phyloP scores from a whole-genome alignment of 2,888 invertebrate genomes.

The Hirtodrosophila histrioides region DNA sequence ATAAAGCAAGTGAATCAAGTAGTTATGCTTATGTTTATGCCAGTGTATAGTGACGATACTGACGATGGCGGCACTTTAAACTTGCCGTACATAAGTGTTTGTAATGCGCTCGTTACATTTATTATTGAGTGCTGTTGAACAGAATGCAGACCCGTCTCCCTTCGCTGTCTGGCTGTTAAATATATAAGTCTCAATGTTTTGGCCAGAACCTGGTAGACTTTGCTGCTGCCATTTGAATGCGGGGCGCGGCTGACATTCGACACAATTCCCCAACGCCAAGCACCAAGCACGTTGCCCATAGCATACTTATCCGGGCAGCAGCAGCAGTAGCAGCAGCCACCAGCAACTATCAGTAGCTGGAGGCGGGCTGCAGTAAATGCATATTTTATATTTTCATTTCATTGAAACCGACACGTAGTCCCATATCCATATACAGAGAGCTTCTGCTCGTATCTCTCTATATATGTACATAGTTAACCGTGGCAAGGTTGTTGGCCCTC shows the following conservation, averaged over 20 bases:
- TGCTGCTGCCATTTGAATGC: conserved; percentile 64
- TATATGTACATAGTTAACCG: conserved; percentile 6
- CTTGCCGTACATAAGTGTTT: conserved; percentile 72
- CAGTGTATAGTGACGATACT: conserved; percentile 1
- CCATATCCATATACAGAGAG: conserved; percentile 39
- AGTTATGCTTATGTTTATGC: conserved; percentile 38
- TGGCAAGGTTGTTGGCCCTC: conserved; percentile 46
- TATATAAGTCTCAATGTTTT: conserved; percentile 37
- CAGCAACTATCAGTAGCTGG: conserved; percentile 44
- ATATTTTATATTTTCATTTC: conserved; percentile 79
- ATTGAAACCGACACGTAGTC: conserved; percentile 73
- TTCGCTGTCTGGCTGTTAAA: conserved; percentile 38
- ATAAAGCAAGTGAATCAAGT: conserved; percentile 20
- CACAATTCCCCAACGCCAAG: conserved; percentile 59
- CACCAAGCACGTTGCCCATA: conserved; percentile 62
- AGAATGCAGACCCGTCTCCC: conserved; percentile 17
- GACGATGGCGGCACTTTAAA: conserved; percentile 63
- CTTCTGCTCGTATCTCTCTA: conserved; percentile 1
- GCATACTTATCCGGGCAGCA: conserved; percentile 68
- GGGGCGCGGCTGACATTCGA: conserved; percentile 57
- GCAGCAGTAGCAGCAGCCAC: conserved; percentile 33
- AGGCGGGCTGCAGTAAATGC: conserved; percentile 67
- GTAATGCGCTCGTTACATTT: conserved; percentile 76
- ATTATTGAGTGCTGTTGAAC: conserved; percentile 70
- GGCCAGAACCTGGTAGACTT: conserved; percentile 8